phyloP scores from a whole-genome alignment of 1,140 invertebrate species.

The Rhagoletis pomonella region DNA sequence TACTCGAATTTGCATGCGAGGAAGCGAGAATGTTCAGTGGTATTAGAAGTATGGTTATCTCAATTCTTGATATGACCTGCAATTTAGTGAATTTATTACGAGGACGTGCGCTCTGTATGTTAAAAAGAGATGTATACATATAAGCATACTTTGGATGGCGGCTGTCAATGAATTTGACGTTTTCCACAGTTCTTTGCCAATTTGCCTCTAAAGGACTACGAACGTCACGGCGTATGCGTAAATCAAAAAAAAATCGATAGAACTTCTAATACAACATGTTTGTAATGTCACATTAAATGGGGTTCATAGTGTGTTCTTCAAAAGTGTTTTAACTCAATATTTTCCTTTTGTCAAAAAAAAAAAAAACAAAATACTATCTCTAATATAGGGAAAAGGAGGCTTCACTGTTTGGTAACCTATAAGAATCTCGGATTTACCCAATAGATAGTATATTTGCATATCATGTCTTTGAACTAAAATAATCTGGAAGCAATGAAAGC shows the following conservation, averaged over 20 bases:
- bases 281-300: not conserved
- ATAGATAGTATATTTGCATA: too few relatives aligned
- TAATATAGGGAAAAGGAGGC: too few relatives aligned
- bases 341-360: too few relatives aligned
- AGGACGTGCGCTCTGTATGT: not conserved
- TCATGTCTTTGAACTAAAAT: too few relatives aligned
- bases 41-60: not conserved
- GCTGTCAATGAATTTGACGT: conserved; percentile 15
- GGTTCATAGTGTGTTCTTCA: too few relatives aligned
- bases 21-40: not conserved
- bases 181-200: not conserved
- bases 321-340: too few relatives aligned
- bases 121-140: not conserved
- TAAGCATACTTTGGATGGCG: too few relatives aligned
- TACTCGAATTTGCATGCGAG: not conserved
- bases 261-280: not conserved
- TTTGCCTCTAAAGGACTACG: not conserved
- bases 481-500: too few relatives aligned
- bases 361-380: too few relatives aligned
- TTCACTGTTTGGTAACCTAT: too few relatives aligned
- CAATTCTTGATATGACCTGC: not conserved
- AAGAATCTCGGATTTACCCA: too few relatives aligned
- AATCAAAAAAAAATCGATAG: not conserved
- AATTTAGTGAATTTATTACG: not conserved
- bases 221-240: not conserved